Conservation (phyloP, 2,888 invertebrate species). For the Aleiodes testaceus region DNA sequence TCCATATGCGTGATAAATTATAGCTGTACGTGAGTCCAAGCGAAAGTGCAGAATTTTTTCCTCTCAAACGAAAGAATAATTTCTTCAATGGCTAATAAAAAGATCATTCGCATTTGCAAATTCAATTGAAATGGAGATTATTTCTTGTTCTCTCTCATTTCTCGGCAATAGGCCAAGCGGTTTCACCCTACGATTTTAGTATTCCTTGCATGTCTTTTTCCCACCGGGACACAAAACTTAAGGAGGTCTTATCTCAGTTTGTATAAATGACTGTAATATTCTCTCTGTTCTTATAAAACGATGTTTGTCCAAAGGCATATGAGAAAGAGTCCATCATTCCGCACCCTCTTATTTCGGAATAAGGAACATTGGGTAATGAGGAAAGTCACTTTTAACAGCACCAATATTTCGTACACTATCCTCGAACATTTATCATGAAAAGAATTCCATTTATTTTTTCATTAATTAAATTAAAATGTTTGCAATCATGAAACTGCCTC, state of each 20-base stretch:
- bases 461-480: too few relatives aligned
- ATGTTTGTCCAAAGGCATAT: slow-evolving; percentile 52
- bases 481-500: too few relatives aligned
- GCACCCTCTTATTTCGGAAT: slow-evolving; percentile 27
- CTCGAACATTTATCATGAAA: slow-evolving; percentile 30
- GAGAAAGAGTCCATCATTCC: slow-evolving; percentile 51
- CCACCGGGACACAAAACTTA: slow-evolving; percentile 36
- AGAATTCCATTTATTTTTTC: not conserved
- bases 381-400: slow-evolving; percentile 48
- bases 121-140: slow-evolving; percentile 25
- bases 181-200: slow-evolving; percentile 21
- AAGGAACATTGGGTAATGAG: slow-evolving; percentile 47
- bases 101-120: slow-evolving; percentile 12
- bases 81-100: not conserved
- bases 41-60: too few relatives aligned
- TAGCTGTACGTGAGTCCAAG: not conserved
- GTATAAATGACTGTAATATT: slow-evolving; percentile 56
- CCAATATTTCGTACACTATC: slow-evolving; percentile 36
- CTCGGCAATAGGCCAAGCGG: slow-evolving; percentile 25
- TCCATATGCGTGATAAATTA: slow-evolving; percentile 20
- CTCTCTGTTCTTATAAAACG: slow-evolving; percentile 52
- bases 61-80: not conserved
- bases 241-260: slow-evolving; percentile 50
- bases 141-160: not conserved
- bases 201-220: slow-evolving; percentile 18